Percentiles rank a stretch among this genome's conserved stretches.
Evolutionary conservation across 2,797 vertebrate species (phyloP).

Genomic region (Chromis chromis): DNA sequence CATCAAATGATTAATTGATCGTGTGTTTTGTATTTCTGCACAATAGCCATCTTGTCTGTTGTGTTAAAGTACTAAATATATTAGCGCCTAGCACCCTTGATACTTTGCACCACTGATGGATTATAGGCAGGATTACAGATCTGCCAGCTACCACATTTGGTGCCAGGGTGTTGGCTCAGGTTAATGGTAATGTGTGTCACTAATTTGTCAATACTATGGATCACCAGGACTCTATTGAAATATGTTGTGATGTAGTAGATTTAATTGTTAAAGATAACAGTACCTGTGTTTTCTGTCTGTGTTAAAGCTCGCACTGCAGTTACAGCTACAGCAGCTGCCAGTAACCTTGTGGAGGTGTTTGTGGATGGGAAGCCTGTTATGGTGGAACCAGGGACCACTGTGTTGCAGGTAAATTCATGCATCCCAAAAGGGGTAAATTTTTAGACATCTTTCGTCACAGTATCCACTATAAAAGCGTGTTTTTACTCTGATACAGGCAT

Average conservation of each 20-base stretch:
- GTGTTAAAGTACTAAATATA: slow-evolving; percentile 1
- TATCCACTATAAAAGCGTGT: slow-evolving; percentile 8
- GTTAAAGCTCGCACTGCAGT: slow-evolving; percentile 81
- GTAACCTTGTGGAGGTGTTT: slow-evolving; percentile 91
- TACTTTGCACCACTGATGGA: slow-evolving; percentile 47
- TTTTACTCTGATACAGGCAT: slow-evolving; percentile 83
- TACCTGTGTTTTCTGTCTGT: slow-evolving; percentile 28
- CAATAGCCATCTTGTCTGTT: slow-evolving; percentile 20
- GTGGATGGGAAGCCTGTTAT: slow-evolving; percentile 90
- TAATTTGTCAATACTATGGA: background rate
- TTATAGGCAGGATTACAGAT: slow-evolving; percentile 70
- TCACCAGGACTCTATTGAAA: background rate
- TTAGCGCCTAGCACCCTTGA: background rate
- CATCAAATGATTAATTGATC: slow-evolving; percentile 1
- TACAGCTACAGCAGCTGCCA: slow-evolving; percentile 79
- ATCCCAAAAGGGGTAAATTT: background rate
- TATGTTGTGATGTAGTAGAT: background rate
- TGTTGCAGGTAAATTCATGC: slow-evolving; percentile 85
- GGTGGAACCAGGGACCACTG: slow-evolving; percentile 92
- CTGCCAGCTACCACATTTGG: slow-evolving; percentile 37
- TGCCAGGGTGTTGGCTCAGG: slow-evolving; percentile 46
- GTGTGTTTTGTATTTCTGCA: slow-evolving; percentile 25
- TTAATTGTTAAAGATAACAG: background rate
- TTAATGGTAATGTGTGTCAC: background rate
- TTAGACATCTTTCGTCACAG: background rate